Conservation (phyloP, 2,797 vertebrate species). For the Rhynchotus rufescens region DNA sequence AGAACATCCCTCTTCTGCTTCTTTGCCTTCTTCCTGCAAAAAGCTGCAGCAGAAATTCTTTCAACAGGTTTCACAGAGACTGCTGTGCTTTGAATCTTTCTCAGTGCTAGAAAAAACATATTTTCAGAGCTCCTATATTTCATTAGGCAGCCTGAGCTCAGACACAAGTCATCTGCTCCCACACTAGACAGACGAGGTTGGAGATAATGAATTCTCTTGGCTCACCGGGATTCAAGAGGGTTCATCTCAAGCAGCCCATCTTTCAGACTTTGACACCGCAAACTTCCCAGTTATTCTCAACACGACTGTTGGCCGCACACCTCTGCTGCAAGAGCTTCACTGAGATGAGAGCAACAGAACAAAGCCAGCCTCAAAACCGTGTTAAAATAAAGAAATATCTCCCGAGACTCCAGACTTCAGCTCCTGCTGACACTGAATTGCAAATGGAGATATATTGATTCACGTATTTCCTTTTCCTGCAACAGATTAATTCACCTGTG, state of each 20-base stretch:
- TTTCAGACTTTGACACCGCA: background rate
- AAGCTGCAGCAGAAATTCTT: background rate
- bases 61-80: background rate
- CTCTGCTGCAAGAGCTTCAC: background rate
- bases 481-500: background rate
- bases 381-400: background rate
- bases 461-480: no score
- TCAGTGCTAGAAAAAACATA: background rate
- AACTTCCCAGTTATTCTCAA: background rate
- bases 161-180: background rate
- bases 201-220: background rate
- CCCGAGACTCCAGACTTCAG: background rate
- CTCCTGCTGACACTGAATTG: background rate
- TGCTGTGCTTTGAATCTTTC: background rate
- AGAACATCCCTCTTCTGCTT: background rate
- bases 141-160: background rate
- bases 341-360: background rate
- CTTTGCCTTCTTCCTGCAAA: background rate
- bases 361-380: background rate
- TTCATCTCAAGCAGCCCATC: background rate
- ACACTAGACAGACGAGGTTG: background rate
- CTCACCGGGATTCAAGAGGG: background rate
- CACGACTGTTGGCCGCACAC: accelerated
- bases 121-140: background rate
- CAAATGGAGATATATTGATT: background rate